phyloP scores from a whole-genome alignment of 2,888 invertebrate genomes.

The Sthenelais limicola region DNA sequence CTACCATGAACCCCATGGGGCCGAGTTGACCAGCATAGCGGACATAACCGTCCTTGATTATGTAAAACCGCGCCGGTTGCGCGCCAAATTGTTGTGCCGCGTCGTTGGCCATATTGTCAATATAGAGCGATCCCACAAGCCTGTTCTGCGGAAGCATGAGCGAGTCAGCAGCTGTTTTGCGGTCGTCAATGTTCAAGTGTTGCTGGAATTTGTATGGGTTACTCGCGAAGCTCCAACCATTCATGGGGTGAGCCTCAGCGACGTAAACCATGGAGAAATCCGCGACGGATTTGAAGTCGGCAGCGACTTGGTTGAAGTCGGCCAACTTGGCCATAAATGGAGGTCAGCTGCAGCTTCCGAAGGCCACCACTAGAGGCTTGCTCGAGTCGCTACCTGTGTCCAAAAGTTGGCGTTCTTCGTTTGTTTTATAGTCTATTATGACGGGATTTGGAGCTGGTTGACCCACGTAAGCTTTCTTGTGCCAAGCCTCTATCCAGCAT shows the following conservation, averaged over 20 bases:
- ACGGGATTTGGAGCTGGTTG: constrained; percentile 8
- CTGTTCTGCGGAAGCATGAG: background rate
- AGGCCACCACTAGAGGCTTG: constrained; percentile 60
- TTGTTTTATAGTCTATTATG: constrained; percentile 19
- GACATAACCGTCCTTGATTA: constrained; percentile 55
- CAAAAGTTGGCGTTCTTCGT: background rate
- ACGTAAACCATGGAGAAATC: constrained; percentile 62
- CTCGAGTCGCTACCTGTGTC: constrained; percentile 39
- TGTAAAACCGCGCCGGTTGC: constrained; percentile 58
- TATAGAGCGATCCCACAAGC: constrained; percentile 51
- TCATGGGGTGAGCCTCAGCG: constrained; percentile 60
- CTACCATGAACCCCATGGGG: constrained; percentile 51
- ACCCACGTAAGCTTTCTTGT: constrained; percentile 7
- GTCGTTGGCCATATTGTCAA: constrained; percentile 56
- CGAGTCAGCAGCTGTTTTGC: constrained; percentile 54
- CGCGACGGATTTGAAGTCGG: constrained; percentile 53
- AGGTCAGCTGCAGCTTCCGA: constrained; percentile 65
- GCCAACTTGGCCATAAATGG: constrained; percentile 58
- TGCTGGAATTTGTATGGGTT: constrained; percentile 54
- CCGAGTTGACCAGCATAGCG: constrained; percentile 57
- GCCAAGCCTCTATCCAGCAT: constrained; percentile 20
- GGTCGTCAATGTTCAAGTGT: constrained; percentile 52
- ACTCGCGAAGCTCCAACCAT: constrained; percentile 58
- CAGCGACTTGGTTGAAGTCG: constrained; percentile 53
- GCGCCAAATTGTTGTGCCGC: constrained; percentile 57